A percentile compares a stretch with the other conserved stretches of the same genome.
Conservation (phyloP, 2,113 vertebrate genomes). For the Bujurquina vittata region DNA sequence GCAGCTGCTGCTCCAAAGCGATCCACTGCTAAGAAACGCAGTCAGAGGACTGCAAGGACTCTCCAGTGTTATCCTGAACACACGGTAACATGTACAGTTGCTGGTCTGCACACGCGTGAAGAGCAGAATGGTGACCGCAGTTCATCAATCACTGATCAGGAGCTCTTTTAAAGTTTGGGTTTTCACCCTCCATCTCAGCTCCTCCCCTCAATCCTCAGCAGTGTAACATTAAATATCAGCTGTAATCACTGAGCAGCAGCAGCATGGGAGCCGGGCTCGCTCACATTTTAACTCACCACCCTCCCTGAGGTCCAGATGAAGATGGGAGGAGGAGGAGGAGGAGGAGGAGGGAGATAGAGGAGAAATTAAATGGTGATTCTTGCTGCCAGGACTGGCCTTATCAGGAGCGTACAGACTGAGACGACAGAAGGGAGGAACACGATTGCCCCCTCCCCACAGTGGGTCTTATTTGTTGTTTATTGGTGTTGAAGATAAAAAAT, state of each 20-base stretch:
- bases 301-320: slow-evolving; percentile 18
- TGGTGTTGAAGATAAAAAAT: slow-evolving; percentile 24
- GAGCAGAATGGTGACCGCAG: not conserved
- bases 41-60: accelerated
- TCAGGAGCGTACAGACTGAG: slow-evolving; percentile 53
- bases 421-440: slow-evolving; percentile 10
- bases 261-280: slow-evolving; percentile 6
- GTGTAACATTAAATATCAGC: not conserved
- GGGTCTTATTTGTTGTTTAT: slow-evolving; percentile 41
- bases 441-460: not conserved
- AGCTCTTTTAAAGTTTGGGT: not conserved
- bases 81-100: no score
- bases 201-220: not conserved
- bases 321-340: not conserved
- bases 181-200: not conserved
- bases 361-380: slow-evolving; percentile 33
- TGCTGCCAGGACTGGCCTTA: slow-evolving; percentile 49
- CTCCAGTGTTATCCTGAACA: no score
- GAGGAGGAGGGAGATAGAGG: not conserved
- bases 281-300: slow-evolving; percentile 8
- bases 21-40: no score
- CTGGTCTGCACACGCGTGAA: no score
- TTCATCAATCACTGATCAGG: not conserved
- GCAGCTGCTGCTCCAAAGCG: no score
- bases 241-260: slow-evolving; percentile 18